These are phyloP conservation scores for Elymnias hypermnestra DNA, from an alignment of 1,140 invertebrate species.

Conservation along the genomic window DNA sequence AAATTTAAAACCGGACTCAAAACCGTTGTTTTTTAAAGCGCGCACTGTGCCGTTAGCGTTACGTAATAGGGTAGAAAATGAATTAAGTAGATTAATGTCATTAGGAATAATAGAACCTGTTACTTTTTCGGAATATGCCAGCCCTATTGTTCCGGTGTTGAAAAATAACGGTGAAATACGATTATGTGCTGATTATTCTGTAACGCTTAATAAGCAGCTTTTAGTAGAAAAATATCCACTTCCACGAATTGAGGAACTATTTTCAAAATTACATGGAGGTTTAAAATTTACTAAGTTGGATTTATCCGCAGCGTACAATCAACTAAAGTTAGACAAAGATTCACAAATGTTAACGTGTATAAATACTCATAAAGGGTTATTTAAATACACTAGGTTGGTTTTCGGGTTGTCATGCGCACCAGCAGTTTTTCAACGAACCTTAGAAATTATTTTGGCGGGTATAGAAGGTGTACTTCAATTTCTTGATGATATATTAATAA, in stretches of 20 bases:
- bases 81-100: too few relatives aligned
- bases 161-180: slow-evolving; percentile 46
- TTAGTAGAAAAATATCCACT: slow-evolving; percentile 22
- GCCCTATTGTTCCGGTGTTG: slow-evolving; percentile 13
- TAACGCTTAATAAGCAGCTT: slow-evolving; percentile 31
- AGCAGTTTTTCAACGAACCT: too few relatives aligned
- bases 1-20: slow-evolving; percentile 26
- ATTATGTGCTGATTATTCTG: slow-evolving; percentile 53
- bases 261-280: slow-evolving; percentile 25
- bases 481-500: too few relatives aligned
- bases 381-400: slow-evolving; percentile 23
- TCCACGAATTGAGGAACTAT: slow-evolving; percentile 22
- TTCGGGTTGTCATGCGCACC: neutral
- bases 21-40: slow-evolving; percentile 42
- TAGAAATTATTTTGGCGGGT: too few relatives aligned
- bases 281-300: slow-evolving; percentile 20
- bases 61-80: too few relatives aligned
- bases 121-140: slow-evolving; percentile 55
- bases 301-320: slow-evolving; percentile 26
- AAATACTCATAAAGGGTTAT: slow-evolving; percentile 28
- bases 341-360: slow-evolving; percentile 24
- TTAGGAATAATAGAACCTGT: too few relatives aligned
- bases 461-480: neutral
- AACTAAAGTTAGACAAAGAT: slow-evolving; percentile 17
- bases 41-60: slow-evolving; percentile 35